phyloP scores from a whole-genome alignment of 2,113 vertebrate genomes.

The Engraulis encrasicolus region DNA sequence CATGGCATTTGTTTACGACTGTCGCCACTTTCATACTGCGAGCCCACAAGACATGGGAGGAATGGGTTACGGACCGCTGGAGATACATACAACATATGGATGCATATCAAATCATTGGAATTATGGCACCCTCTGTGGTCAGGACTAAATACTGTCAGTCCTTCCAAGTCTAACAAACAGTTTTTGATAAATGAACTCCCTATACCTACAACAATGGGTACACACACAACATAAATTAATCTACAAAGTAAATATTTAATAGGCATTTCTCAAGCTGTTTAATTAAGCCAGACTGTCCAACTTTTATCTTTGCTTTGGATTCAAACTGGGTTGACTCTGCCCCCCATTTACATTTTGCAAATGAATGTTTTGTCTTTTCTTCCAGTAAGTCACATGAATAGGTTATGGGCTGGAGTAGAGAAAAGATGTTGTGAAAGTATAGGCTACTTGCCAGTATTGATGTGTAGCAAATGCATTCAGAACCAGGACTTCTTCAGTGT shows the following conservation, averaged over 20 bases:
- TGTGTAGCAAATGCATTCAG: too few relatives aligned
- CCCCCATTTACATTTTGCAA: neutral
- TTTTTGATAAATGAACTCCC: neutral
- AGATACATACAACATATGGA: neutral
- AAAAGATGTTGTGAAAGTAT: too few relatives aligned
- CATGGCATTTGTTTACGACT: neutral
- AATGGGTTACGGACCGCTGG: neutral
- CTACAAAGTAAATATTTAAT: too few relatives aligned
- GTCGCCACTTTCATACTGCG: neutral
- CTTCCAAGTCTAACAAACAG: neutral
- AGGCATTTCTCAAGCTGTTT: too few relatives aligned
- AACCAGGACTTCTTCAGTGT: neutral
- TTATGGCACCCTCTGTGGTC: conserved; percentile 18
- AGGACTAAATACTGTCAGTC: conserved; percentile 1
- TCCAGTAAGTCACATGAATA: too few relatives aligned
- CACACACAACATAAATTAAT: too few relatives aligned
- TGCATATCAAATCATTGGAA: neutral
- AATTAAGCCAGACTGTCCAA: too few relatives aligned
- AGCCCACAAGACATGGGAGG: neutral
- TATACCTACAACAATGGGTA: neutral
- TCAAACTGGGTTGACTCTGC: neutral
- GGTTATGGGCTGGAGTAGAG: too few relatives aligned
- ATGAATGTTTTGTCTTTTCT: too few relatives aligned
- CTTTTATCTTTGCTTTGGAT: neutral
- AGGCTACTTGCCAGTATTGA: too few relatives aligned